These are phyloP conservation scores for Elegia similella DNA, from an alignment of 2,888 invertebrate genomes.

Conservation along the genomic window DNA sequence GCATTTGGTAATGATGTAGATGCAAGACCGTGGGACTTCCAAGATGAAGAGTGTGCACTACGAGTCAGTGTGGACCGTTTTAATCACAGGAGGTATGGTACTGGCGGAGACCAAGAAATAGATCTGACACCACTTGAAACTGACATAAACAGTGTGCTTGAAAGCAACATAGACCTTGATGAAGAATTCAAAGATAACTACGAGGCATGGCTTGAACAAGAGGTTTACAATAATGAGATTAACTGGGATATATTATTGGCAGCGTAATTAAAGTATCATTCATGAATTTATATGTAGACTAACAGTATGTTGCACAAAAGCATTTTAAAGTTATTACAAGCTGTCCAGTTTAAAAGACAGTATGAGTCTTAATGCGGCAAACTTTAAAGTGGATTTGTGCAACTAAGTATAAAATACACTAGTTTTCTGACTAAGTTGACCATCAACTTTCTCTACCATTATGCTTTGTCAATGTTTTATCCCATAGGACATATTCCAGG, in stretches of 20 bases:
- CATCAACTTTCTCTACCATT: neutral
- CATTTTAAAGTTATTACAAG: no score
- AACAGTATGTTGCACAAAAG: neutral
- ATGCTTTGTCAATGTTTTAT: neutral
- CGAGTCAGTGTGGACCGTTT: conserved; percentile 97
- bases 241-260: conserved; percentile 86
- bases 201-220: conserved; percentile 96
- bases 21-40: conserved; percentile 98
- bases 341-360: no score
- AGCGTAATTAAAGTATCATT: conserved; percentile 39
- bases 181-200: conserved; percentile 97
- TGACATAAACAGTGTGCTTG: conserved; percentile 90
- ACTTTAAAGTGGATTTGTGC: no score
- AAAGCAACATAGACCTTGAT: conserved; percentile 89
- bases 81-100: conserved; percentile 94
- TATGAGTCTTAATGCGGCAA: no score
- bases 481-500: neutral
- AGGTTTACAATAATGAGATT: conserved; percentile 94
- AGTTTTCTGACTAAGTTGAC: neutral
- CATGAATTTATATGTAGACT: neutral
- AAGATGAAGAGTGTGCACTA: conserved; percentile 97
- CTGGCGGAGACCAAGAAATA: conserved; percentile 75
- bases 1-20: conserved; percentile 99
- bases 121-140: conserved; percentile 88
- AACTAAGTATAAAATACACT: neutral